Conservation (phyloP, 2,113 vertebrate genomes). For the Prionailurus viverrinus region DNA sequence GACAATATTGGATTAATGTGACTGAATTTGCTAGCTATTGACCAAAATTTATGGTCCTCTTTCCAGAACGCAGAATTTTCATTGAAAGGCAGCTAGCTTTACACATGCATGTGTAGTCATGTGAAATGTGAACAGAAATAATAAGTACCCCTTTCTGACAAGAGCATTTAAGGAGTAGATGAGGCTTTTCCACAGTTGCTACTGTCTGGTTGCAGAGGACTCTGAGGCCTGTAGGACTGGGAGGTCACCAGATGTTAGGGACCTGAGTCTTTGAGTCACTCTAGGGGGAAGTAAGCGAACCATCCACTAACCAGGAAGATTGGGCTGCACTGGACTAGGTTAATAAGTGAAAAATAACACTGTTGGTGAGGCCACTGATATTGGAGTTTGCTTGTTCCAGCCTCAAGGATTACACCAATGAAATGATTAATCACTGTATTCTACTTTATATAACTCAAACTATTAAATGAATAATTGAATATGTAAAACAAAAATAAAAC, state of each 20-base stretch:
- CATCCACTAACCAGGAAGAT: neutral
- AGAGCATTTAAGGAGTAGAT: neutral
- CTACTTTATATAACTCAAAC: neutral
- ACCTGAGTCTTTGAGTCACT: neutral
- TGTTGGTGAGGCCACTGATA: neutral
- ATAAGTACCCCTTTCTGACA: neutral
- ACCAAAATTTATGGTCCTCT: neutral
- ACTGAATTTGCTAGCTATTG: neutral
- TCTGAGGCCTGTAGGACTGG: neutral
- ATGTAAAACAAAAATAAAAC: neutral
- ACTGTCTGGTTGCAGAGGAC: neutral
- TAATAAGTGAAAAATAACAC: neutral
- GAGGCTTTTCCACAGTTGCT: neutral
- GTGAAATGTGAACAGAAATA: neutral
- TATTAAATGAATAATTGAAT: neutral
- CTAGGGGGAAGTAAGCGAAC: rapidly evolving
- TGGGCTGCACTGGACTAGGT: neutral
- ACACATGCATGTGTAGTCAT: neutral
- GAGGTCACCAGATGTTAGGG: neutral
- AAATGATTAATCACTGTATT: neutral
- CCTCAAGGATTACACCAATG: neutral
- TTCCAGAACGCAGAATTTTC: neutral
- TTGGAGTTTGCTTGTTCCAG: neutral
- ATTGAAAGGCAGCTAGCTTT: neutral
- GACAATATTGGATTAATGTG: neutral